Evolutionary conservation across 2,888 invertebrate genomes (phyloP), one percentile per base, ranked within the genome.

Genomic region (Melieria picta): DNA sequence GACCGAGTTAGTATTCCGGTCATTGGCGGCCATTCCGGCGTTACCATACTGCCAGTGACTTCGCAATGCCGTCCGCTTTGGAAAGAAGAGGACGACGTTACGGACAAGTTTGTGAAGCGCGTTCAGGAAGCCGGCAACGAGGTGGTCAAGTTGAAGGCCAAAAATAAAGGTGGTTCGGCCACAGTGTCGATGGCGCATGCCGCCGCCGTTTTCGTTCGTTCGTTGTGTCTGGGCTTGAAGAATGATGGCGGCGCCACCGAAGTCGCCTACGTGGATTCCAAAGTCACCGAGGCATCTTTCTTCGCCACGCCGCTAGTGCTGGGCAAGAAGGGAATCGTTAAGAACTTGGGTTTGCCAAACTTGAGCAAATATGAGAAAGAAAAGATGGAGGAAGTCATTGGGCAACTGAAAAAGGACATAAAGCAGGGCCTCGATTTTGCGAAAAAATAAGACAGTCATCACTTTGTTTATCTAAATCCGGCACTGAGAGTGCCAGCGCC

Each of bases 51-150:
- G 82, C 98, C 99, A 0, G 81, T 99, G 70, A 91, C 98, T 75
- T 97, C 97, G 9, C 97, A 97, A 88, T 91, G 93, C 77, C 90
- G 91, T 60, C 98, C 98, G 0, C 84, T 90, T 0, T 93, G 95
- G 7, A 93, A 97, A 83, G 90, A 90, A 13, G 90, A 92, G 78
- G 92, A 90, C 72, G 91, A 96, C 85, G 90, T 97, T 66, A 90
- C 93, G 79, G 91, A 93, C 78, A 92, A 93, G 4, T 88, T 99
- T 66, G 95, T 96, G 0, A 90, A 90, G 78, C 91, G 97, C 83
- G 97, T 99, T 80, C 98, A 97, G 89, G 96, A 98, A 84, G 99
- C 98, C 69, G 99, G 98, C 68, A 98, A 97, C 46, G 98, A 98
- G 89, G 91, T 91, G 71, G 78, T 87, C 91, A 91, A 84, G 90